These are phyloP conservation scores for Neelides sp. DNA, from an alignment of 1,140 invertebrate species.

Conservation along the genomic window DNA sequence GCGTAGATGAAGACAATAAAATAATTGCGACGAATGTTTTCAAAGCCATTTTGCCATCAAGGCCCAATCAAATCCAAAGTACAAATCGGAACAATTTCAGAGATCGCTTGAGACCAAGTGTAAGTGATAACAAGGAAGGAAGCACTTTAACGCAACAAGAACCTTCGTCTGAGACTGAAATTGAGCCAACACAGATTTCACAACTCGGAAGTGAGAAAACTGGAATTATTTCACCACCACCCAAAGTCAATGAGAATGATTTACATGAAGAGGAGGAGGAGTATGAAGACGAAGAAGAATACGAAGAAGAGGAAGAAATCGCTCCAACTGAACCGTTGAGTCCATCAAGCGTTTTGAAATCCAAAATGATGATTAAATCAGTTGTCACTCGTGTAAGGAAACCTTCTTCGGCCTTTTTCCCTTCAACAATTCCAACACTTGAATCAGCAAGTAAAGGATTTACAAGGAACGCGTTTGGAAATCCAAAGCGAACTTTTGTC, in stretches of 20 bases:
- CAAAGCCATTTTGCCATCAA: conserved; percentile 20
- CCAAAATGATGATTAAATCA: no score
- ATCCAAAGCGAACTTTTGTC: no score
- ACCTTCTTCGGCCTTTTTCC: no score
- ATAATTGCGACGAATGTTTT: conserved; percentile 32
- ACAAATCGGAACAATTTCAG: not conserved
- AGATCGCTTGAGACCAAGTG: not conserved
- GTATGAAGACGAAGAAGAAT: conserved; percentile 15
- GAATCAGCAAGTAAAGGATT: no score
- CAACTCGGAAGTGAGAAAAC: no score
- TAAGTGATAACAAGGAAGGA: conserved; percentile 1
- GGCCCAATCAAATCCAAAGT: not conserved
- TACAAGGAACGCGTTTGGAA: no score
- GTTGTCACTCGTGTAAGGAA: no score
- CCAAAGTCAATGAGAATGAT: not conserved
- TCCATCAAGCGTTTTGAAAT: no score
- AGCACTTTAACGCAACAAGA: no score
- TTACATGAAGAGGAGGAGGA: not conserved
- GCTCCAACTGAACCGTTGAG: not conserved
- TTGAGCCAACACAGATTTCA: no score
- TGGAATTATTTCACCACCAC: not conserved
- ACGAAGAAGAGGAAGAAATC: conserved; percentile 13
- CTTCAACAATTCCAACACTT: no score
- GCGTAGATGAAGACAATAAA: conserved; percentile 34
- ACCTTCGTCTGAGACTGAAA: no score